Conservation (phyloP, 2,113 vertebrate genomes). For the Porphyrio hochstetteri region DNA sequence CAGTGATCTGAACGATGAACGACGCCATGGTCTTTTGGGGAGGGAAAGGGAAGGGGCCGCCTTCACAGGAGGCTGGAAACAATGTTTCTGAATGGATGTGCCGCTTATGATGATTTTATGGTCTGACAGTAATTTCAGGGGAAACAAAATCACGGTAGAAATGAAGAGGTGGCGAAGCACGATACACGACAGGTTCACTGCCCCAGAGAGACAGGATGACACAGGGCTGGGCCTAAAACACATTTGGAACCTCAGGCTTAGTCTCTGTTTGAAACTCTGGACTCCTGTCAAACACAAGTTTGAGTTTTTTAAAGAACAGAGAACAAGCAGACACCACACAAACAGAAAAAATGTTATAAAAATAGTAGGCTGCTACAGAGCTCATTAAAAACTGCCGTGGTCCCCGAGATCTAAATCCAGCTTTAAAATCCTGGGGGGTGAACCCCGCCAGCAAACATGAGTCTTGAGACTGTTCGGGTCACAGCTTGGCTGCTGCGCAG, state of each 20-base stretch:
- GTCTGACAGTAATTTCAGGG: not conserved
- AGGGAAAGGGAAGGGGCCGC: not conserved
- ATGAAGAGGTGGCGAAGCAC: not conserved
- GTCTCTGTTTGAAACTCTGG: constrained; percentile 31
- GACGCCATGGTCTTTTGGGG: fast-evolving
- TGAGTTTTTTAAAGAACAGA: not conserved
- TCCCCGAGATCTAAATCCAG: not conserved
- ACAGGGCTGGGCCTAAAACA: not conserved
- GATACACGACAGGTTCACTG: not conserved
- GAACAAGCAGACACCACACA: not conserved
- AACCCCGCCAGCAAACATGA: not conserved
- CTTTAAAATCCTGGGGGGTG: not conserved
- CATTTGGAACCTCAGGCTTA: not conserved
- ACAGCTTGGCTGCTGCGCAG: not conserved
- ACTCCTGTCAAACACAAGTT: not conserved
- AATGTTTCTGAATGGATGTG: not conserved
- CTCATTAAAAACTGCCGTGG: not conserved
- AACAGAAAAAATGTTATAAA: not conserved
- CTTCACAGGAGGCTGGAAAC: not conserved
- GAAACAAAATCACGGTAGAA: not conserved
- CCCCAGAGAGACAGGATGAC: not conserved
- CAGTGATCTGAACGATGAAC: fast-evolving
- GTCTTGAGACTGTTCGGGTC: not conserved
- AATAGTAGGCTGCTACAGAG: not conserved
- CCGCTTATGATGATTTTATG: not conserved